A percentile compares a stretch with the other conserved stretches of the same genome.
phyloP scores from a whole-genome alignment of 2,888 invertebrate species.

The Synanthedon formicaeformis region DNA sequence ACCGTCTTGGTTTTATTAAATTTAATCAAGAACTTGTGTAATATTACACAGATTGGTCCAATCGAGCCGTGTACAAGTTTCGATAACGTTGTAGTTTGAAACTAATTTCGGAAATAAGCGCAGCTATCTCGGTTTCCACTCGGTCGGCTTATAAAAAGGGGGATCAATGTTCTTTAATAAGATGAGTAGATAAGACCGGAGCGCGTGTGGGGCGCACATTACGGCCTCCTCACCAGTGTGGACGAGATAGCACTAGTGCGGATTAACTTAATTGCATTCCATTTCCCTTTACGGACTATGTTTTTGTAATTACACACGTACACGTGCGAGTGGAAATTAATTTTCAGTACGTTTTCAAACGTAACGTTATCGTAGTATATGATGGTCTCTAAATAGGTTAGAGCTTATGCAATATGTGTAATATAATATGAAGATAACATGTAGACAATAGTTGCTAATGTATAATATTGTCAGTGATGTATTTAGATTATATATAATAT shows the following conservation, averaged over 20 bases:
- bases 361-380: neutral
- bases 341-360: neutral
- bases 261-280: neutral
- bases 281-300: neutral
- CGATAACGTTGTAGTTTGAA: slow-evolving; percentile 64
- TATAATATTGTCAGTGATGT: slow-evolving; percentile 2
- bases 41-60: slow-evolving; percentile 68
- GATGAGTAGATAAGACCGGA: slow-evolving; percentile 12
- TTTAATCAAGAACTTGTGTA: slow-evolving; percentile 70
- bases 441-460: too few relatives aligned
- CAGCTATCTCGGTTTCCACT: slow-evolving; percentile 53
- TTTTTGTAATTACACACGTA: neutral
- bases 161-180: slow-evolving; percentile 46
- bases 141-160: slow-evolving; percentile 55
- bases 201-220: slow-evolving; percentile 6
- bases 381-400: slow-evolving; percentile 29
- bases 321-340: neutral
- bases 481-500: slow-evolving; percentile 7
- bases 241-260: neutral
- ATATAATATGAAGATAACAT: neutral
- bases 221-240: neutral
- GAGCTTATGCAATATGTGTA: slow-evolving; percentile 5
- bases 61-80: slow-evolving; percentile 65
- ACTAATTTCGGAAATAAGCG: slow-evolving; percentile 65
- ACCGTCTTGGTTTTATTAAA: slow-evolving; percentile 69